A percentile compares a stretch with the other conserved stretches of the same genome.
These are phyloP conservation scores for Apamea sordens DNA, from an alignment of 2,888 invertebrate species.

Conservation along the genomic window DNA sequence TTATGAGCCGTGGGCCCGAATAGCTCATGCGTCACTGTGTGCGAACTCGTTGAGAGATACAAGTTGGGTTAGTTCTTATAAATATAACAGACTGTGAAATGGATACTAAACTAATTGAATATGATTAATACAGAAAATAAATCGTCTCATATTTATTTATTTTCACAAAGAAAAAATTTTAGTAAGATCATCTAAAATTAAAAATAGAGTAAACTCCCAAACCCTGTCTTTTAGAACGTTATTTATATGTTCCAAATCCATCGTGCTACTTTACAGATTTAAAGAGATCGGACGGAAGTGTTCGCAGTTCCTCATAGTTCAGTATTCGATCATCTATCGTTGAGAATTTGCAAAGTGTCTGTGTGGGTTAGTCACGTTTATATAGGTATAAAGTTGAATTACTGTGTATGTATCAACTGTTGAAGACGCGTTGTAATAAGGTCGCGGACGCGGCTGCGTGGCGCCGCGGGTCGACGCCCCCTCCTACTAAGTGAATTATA, in stretches of 20 bases:
- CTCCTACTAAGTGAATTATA: slow-evolving; percentile 79
- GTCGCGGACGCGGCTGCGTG: slow-evolving; percentile 85
- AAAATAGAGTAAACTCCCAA: slow-evolving; percentile 46
- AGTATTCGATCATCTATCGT: slow-evolving; percentile 58
- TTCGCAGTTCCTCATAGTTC: slow-evolving; percentile 48
- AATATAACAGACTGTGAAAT: slow-evolving; percentile 33
- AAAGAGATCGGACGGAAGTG: slow-evolving; percentile 66
- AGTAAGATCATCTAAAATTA: slow-evolving; percentile 40
- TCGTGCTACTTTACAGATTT: slow-evolving; percentile 65
- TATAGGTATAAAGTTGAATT: slow-evolving; percentile 65
- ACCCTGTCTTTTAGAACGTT: slow-evolving; percentile 57
- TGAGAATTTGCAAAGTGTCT: slow-evolving; percentile 55
- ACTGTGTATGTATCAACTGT: slow-evolving; percentile 65
- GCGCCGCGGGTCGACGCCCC: slow-evolving; percentile 85
- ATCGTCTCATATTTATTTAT: slow-evolving; percentile 33
- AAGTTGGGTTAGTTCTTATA: slow-evolving; percentile 46
- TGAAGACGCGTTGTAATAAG: slow-evolving; percentile 81
- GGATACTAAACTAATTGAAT: slow-evolving; percentile 29
- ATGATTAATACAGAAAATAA: slow-evolving; percentile 44
- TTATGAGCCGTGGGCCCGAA: slow-evolving; percentile 79
- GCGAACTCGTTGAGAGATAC: slow-evolving; percentile 37
- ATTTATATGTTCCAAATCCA: slow-evolving; percentile 64
- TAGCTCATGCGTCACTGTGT: slow-evolving; percentile 37
- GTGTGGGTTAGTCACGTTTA: slow-evolving; percentile 67
- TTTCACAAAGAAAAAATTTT: slow-evolving; percentile 25